phyloP scores from a whole-genome alignment of 2,113 vertebrate species.

The Bufo bufo region DNA sequence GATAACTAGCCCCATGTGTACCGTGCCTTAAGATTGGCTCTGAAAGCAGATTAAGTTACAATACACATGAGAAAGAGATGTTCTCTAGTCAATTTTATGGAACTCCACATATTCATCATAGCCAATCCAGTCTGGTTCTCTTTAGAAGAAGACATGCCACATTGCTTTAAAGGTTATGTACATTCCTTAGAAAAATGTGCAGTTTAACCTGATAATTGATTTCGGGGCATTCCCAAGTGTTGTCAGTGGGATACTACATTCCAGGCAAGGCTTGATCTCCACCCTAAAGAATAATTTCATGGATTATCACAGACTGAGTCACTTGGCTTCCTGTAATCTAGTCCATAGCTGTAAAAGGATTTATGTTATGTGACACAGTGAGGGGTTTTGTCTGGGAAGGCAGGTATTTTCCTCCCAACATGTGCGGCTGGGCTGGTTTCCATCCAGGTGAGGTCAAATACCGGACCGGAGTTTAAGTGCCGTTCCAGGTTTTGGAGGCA shows the following conservation, averaged over 20 bases:
- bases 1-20: conserved; percentile 1
- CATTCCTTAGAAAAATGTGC: conserved; percentile 52
- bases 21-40: neutral
- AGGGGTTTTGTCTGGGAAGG: no score
- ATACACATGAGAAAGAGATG: conserved; percentile 35
- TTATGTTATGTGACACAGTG: neutral
- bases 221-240: conserved; percentile 43
- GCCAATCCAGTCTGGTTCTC: conserved; percentile 1
- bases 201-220: conserved; percentile 55
- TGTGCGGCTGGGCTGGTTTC: no score
- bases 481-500: no score
- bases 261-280: conserved; percentile 31
- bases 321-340: conserved; percentile 53
- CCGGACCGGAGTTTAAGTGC: no score
- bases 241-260: conserved; percentile 56
- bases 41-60: conserved; percentile 34
- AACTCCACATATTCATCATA: conserved; percentile 26
- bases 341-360: conserved; percentile 28
- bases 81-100: conserved; percentile 24
- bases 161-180: conserved; percentile 58
- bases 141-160: conserved; percentile 16
- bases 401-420: no score
- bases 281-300: conserved; percentile 51
- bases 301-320: conserved; percentile 53
- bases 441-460: no score